phyloP scores from a whole-genome alignment of 1,140 invertebrate species.

The Megalopta genalis region DNA sequence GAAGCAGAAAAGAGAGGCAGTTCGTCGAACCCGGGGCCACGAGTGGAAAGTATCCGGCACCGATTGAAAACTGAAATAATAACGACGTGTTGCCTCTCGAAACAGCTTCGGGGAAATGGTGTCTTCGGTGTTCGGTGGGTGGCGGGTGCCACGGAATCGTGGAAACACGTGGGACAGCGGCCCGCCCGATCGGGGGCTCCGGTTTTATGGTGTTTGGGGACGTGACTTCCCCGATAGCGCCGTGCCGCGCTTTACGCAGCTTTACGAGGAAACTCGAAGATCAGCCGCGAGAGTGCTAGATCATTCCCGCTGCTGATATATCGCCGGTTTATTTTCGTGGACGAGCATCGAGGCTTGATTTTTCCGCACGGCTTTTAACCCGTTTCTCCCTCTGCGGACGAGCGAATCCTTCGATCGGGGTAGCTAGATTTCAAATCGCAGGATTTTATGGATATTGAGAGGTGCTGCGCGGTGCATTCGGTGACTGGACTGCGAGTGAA shows the following conservation, averaged over 20 bases:
- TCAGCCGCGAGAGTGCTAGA: background rate
- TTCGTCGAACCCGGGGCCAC: slow-evolving; percentile 47
- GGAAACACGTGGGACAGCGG: background rate
- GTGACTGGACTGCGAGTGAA: too few relatives aligned
- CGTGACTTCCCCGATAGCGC: background rate
- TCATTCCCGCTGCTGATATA: too few relatives aligned
- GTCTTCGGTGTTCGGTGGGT: background rate
- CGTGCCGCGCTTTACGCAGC: background rate
- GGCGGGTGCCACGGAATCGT: background rate
- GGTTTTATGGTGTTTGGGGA: slow-evolving; percentile 1
- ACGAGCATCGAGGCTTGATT: too few relatives aligned
- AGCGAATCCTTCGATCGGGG: too few relatives aligned
- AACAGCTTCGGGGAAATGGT: background rate
- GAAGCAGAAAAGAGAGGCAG: background rate
- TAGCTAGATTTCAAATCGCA: too few relatives aligned
- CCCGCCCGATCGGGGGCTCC: too few relatives aligned
- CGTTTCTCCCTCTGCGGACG: too few relatives aligned
- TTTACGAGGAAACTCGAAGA: slow-evolving; percentile 1
- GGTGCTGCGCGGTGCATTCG: too few relatives aligned
- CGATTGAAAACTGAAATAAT: slow-evolving; percentile 34
- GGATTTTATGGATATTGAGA: too few relatives aligned
- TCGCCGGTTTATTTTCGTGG: too few relatives aligned
- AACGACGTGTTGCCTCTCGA: slow-evolving; percentile 7
- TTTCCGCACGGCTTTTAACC: too few relatives aligned
- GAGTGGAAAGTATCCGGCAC: background rate